phyloP scores from a whole-genome alignment of 2,113 vertebrate species.

The Neolamprologus kungweensis region DNA sequence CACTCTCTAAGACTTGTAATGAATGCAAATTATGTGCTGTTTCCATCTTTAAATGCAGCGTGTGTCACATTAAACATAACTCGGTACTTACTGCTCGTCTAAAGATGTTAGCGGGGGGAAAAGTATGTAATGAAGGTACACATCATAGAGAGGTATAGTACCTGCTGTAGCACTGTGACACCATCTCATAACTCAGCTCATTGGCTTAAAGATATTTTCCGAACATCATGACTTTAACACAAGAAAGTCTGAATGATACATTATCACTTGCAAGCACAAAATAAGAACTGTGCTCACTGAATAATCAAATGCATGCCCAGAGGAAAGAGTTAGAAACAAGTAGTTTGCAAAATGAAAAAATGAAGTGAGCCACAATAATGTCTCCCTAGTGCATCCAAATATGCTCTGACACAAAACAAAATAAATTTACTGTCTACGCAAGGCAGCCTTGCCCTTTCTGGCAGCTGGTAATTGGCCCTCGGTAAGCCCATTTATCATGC shows the following conservation, averaged over 20 bases:
- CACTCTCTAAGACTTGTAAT: not conserved
- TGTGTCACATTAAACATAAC: not conserved
- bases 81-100: not conserved
- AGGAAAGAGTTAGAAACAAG: not conserved
- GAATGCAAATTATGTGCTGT: not conserved
- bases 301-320: not conserved
- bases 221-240: not conserved
- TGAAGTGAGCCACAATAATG: not conserved
- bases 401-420: conserved; percentile 6
- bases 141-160: not conserved
- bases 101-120: not conserved
- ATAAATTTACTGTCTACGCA: not conserved
- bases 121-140: not conserved
- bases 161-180: not conserved
- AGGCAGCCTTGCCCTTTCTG: conserved; percentile 19
- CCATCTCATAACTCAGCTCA: not conserved
- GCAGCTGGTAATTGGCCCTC: conserved; percentile 22
- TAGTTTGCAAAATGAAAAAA: conserved; percentile 1
- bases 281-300: not conserved
- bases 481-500: conserved; percentile 7
- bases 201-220: not conserved
- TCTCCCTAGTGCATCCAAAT: conserved; percentile 8
- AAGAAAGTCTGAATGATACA: not conserved
- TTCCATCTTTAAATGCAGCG: not conserved
- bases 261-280: not conserved